Evolutionary conservation across 1,140 invertebrate genomes (phyloP).

Genomic region (Schlechtendalia chinensis): DNA sequence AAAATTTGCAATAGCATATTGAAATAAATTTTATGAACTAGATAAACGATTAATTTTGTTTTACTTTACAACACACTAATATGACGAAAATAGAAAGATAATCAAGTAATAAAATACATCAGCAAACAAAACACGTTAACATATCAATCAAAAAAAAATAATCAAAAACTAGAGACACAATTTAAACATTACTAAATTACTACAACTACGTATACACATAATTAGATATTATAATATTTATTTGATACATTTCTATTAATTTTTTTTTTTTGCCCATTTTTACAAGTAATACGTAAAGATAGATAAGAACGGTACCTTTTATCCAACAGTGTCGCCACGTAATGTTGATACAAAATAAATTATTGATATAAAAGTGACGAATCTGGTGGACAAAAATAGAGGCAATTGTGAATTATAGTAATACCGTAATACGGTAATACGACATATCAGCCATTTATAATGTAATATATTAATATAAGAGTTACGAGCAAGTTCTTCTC

Average conservation of each 20-base stretch:
- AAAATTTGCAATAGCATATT: conserved; percentile 34
- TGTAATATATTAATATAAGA: too few relatives aligned
- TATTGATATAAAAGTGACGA: too few relatives aligned
- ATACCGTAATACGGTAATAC: too few relatives aligned
- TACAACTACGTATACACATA: conserved; percentile 19
- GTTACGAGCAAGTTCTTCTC: too few relatives aligned
- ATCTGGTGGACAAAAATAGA: too few relatives aligned
- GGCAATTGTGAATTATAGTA: too few relatives aligned
- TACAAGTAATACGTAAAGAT: background rate
- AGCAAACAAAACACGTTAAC: background rate
- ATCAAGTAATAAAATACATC: background rate
- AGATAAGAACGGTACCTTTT: conserved; percentile 8
- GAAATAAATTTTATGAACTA: background rate
- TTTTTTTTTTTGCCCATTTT: background rate
- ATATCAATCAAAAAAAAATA: too few relatives aligned
- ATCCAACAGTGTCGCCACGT: conserved; percentile 1
- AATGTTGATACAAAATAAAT: too few relatives aligned
- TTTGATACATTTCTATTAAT: background rate
- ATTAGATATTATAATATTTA: conserved; percentile 17
- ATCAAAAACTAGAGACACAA: background rate
- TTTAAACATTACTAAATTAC: background rate
- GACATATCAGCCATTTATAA: too few relatives aligned
- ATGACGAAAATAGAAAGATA: background rate
- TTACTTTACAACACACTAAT: background rate
- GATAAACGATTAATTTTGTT: background rate